Conservation (phyloP, 2,113 vertebrate species). For the Tyto alba region DNA sequence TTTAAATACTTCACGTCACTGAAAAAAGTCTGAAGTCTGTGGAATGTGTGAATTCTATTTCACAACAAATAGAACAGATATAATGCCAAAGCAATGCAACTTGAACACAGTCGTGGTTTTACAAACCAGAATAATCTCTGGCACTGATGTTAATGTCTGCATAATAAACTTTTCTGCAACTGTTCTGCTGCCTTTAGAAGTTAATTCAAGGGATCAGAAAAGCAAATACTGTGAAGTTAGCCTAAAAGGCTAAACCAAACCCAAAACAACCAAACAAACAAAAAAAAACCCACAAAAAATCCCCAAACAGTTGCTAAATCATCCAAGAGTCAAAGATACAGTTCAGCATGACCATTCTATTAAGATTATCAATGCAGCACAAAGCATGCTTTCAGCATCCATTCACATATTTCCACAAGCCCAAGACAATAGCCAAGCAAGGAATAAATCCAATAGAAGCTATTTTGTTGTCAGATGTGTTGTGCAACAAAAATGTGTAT, state of each 20-base stretch:
- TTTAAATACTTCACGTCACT: background rate
- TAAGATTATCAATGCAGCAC: background rate
- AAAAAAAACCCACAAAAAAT: too few relatives aligned
- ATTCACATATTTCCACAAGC: background rate
- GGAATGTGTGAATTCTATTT: background rate
- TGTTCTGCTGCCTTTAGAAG: background rate
- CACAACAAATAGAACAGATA: background rate
- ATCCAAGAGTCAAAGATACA: background rate
- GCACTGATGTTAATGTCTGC: background rate
- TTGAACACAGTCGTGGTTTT: background rate
- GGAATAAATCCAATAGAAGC: background rate
- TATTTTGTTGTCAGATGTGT: background rate
- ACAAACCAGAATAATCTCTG: background rate
- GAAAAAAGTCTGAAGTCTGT: background rate
- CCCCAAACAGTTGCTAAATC: background rate
- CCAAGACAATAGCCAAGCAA: background rate
- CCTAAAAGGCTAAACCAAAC: too few relatives aligned
- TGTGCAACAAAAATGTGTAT: background rate
- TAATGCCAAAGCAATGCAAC: background rate
- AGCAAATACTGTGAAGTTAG: background rate
- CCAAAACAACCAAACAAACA: too few relatives aligned
- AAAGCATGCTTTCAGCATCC: background rate
- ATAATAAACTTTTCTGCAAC: background rate
- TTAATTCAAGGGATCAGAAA: background rate
- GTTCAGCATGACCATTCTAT: background rate